These are phyloP conservation scores for Emys orbicularis DNA, from an alignment of 2,797 vertebrate species.

Conservation along the genomic window DNA sequence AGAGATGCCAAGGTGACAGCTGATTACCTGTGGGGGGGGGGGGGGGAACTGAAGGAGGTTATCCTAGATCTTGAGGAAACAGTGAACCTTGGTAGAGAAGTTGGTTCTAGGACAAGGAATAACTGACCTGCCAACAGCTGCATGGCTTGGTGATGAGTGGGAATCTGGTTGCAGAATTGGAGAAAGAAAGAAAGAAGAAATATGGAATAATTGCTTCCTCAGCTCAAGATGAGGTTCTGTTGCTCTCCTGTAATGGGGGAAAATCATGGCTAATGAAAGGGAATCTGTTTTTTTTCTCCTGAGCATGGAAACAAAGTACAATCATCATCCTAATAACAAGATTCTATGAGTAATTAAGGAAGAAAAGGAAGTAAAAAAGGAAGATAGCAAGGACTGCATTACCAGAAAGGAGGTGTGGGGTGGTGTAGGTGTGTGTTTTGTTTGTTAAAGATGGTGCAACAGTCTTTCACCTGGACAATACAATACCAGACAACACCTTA, in stretches of 20 bases:
- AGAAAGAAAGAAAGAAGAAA: neutral
- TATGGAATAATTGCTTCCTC: neutral
- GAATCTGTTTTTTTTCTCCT: too few relatives aligned
- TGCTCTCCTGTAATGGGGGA: neutral
- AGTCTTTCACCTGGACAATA: neutral
- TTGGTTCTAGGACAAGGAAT: neutral
- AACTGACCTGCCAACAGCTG: too few relatives aligned
- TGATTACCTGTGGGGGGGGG: fast-evolving
- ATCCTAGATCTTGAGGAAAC: neutral
- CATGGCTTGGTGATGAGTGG: neutral
- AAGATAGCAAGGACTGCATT: neutral
- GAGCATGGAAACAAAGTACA: neutral
- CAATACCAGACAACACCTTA: neutral
- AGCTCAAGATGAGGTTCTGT: neutral
- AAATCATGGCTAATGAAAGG: too few relatives aligned
- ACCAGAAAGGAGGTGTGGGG: neutral
- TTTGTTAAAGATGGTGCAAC: neutral
- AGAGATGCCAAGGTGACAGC: neutral
- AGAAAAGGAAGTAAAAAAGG: neutral
- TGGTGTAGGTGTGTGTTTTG: too few relatives aligned
- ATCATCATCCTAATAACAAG: neutral
- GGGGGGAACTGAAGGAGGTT: neutral
- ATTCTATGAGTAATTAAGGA: neutral
- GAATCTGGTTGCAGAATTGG: neutral
- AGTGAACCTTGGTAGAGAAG: neutral